phyloP scores from a whole-genome alignment of 2,888 invertebrate genomes.

The Erebia aethiops region DNA sequence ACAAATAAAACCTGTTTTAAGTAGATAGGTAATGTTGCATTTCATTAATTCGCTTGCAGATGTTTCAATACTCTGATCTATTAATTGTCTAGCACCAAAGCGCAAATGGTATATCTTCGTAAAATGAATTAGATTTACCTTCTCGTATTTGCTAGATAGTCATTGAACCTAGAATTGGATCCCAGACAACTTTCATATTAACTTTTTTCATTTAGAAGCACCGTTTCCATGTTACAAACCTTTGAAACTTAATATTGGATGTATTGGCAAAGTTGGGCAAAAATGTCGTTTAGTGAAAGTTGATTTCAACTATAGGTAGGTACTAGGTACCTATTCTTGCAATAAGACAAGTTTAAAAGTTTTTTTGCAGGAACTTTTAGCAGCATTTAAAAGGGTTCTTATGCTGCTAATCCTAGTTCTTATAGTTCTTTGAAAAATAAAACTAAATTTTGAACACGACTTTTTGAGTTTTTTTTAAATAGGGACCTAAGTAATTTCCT shows the following conservation, averaged over 20 bases:
- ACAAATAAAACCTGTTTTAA: too few species aligned
- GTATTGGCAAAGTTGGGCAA: slow-evolving; percentile 10
- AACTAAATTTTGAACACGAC: neutral
- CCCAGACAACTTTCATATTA: slow-evolving; percentile 1
- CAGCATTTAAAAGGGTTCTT: too few species aligned
- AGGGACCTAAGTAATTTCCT: too few species aligned
- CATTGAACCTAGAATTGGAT: neutral
- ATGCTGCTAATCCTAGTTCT: too few species aligned
- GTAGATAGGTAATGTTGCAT: too few species aligned
- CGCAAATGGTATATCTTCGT: neutral
- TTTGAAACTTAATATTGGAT: slow-evolving; percentile 10
- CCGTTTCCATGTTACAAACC: neutral
- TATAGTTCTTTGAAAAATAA: neutral
- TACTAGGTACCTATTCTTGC: neutral
- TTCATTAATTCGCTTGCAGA: too few species aligned
- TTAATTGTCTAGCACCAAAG: too few species aligned
- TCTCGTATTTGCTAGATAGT: neutral
- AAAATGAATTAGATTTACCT: neutral
- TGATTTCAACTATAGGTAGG: neutral
- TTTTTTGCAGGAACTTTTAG: neutral
- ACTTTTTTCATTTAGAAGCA: slow-evolving; percentile 19
- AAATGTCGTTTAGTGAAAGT: neutral
- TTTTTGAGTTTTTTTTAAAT: too few species aligned
- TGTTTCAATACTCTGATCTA: too few species aligned
- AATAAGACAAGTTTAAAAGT: neutral